Percentiles rank a stretch among this genome's conserved stretches.
phyloP scores from a whole-genome alignment of 2,797 vertebrate genomes.

The Sarcophilus harrisii region DNA sequence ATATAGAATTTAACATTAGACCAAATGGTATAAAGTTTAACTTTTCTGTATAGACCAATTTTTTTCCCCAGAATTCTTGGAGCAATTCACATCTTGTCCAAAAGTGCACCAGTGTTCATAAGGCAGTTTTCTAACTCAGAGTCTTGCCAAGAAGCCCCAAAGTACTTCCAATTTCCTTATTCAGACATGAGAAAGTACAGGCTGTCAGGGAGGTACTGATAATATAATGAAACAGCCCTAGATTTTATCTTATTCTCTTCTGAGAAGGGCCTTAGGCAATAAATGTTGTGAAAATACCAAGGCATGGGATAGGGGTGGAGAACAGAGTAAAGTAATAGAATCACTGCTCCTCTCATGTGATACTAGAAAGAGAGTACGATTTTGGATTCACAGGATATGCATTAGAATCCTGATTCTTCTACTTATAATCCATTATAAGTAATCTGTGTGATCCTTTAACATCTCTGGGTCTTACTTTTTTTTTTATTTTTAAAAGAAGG shows the following conservation, averaged over 20 bases:
- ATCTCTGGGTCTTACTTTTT: too few species aligned
- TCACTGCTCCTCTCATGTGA: neutral
- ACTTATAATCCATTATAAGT: too few species aligned
- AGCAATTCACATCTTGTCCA: neutral
- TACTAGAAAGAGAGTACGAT: neutral
- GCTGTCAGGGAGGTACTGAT: neutral
- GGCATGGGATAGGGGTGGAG: neutral
- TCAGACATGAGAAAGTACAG: neutral
- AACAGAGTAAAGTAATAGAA: neutral
- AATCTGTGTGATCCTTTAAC: neutral
- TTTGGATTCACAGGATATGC: neutral
- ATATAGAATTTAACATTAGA: neutral
- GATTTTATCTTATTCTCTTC: neutral
- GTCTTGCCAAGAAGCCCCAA: neutral
- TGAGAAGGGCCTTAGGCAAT: neutral
- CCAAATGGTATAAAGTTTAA: neutral
- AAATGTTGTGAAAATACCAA: neutral
- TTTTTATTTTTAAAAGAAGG: too few species aligned
- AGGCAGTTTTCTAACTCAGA: neutral
- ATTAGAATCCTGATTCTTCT: neutral
- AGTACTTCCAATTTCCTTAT: neutral
- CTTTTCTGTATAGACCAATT: neutral
- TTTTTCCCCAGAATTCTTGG: neutral
- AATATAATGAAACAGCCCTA: neutral
- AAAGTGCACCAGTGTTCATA: neutral